Base-by-base conservation (phyloP, 1,140 invertebrate genomes). In the Melipona quadrifasciata region DNA sequence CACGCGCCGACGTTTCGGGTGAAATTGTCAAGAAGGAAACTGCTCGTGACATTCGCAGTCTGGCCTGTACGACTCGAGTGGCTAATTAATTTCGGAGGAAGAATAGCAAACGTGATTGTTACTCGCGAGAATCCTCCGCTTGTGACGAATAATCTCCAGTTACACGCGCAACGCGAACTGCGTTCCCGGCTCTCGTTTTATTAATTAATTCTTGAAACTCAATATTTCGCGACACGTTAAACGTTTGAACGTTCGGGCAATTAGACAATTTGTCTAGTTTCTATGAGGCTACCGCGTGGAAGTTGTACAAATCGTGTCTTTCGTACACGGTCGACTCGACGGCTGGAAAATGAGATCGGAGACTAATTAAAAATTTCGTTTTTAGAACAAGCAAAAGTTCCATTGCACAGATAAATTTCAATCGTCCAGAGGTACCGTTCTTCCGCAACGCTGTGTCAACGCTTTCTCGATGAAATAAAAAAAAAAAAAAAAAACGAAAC, bases 71-170 rank as follows among this genome's bases (percentile, higher is more conserved):
- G 68, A 21, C 68, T 39, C 12, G 68, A 70, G 68, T 70, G 39
- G 39, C 68, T 34, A 70, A 70, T 70, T 70, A 70, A 70, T 67
- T 67, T 67, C 31, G 31, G 65, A 34, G 27, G 17, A 67, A 67
- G 65, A 67, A 67, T 67, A 67, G 65, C 65, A 31, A 67, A 67
- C 65, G 21, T 31, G 65, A 67, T 70, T 70, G 68, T 70, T 70
- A n/a, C 68, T 24, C 68, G 39, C 39, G 39, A 34, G 68, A 47
- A 70, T 70, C 21, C 68, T 39, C 21, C 34, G n/a, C 67, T 68
- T 47, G 68, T 14, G 12, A 14, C 34, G 68, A 47, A 70, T 70
- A 24, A 47, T 47, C 34, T 70, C 24, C 21, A 47, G 67, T 12
- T 70, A 70, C 68, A 47, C 39, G 24, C 6, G 4, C 4, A 47